Evolutionary conservation across 2,797 vertebrate genomes (phyloP).

Genomic region (Poecilia velifera): DNA sequence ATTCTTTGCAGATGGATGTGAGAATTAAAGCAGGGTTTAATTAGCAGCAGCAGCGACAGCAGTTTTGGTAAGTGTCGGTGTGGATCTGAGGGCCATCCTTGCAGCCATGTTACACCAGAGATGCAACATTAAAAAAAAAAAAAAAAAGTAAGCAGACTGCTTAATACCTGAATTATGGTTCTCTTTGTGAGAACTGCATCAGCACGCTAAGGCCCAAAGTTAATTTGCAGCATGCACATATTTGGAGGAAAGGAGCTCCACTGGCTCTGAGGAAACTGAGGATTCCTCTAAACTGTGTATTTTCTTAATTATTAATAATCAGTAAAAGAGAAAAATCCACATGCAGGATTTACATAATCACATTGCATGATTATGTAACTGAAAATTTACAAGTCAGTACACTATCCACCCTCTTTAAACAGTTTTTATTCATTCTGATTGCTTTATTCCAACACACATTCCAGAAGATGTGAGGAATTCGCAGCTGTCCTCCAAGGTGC

Average conservation of each 20-base stretch:
- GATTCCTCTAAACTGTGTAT: background rate
- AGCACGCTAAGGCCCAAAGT: background rate
- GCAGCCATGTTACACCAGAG: conserved; percentile 9
- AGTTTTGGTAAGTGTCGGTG: conserved; percentile 9
- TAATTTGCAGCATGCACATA: background rate
- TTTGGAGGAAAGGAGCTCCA: background rate
- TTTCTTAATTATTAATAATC: background rate
- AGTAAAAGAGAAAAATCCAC: background rate
- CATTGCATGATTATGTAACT: background rate
- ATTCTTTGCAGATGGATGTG: conserved; percentile 31
- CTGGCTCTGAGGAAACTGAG: background rate
- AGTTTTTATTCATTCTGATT: background rate
- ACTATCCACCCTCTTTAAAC: background rate
- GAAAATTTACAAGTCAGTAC: background rate
- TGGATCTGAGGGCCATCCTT: conserved; percentile 19
- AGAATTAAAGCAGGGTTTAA: conserved; percentile 30
- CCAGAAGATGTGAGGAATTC: background rate
- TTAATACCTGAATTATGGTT: background rate
- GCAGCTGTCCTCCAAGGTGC: background rate
- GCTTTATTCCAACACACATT: background rate
- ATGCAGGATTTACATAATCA: no score
- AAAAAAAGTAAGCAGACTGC: background rate
- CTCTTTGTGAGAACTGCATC: background rate
- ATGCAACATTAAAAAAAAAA: background rate
- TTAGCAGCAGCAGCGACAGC: conserved; percentile 15